Percentiles rank a stretch among this genome's conserved stretches.
Evolutionary conservation across 2,888 invertebrate genomes (phyloP).

Genomic region (Sisyra nigra): DNA sequence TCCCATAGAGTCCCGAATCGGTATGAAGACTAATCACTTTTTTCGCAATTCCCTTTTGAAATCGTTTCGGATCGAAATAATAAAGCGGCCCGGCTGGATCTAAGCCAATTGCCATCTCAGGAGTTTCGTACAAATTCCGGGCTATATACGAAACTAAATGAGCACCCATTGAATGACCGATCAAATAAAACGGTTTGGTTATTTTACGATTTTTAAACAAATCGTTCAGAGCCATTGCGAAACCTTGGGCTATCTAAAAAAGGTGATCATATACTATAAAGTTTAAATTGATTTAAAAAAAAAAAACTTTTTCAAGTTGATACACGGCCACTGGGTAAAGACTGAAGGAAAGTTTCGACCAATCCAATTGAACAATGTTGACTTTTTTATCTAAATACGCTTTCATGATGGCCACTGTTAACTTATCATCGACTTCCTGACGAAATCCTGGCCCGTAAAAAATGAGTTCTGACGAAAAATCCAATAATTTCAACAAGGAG

Average conservation of each 20-base stretch:
- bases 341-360: not conserved
- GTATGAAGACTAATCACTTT: conserved; percentile 1
- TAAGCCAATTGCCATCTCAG: not conserved
- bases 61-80: not conserved
- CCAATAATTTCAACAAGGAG: too few relatives aligned
- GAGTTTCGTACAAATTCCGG: not conserved
- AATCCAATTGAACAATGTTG: not conserved
- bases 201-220: not conserved
- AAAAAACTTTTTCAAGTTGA: too few relatives aligned
- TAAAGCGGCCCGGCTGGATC: conserved; percentile 6
- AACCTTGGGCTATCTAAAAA: not conserved
- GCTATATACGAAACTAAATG: not conserved
- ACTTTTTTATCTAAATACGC: not conserved
- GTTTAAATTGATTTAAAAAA: too few relatives aligned
- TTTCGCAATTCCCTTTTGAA: not conserved
- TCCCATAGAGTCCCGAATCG: conserved; percentile 5
- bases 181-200: not conserved
- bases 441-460: conserved; percentile 1
- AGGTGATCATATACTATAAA: not conserved
- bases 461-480: not conserved
- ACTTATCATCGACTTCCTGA: not conserved
- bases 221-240: not conserved
- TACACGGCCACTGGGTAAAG: too few relatives aligned
- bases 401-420: not conserved
- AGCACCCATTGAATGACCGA: conserved; percentile 6